These are phyloP conservation scores for Campaea margaritaria DNA, from an alignment of 2,888 invertebrate species.

Conservation along the genomic window DNA sequence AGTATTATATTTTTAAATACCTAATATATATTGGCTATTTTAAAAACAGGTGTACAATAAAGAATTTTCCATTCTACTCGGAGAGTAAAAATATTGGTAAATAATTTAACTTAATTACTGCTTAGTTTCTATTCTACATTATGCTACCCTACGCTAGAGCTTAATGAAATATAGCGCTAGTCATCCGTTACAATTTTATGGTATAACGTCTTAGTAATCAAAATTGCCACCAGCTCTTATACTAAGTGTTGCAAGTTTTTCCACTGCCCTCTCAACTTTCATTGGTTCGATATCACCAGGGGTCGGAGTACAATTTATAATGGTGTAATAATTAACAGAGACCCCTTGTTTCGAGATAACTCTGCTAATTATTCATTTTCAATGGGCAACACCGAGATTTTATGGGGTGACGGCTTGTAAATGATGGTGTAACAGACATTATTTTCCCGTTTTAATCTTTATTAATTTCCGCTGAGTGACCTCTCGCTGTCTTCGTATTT, in stretches of 20 bases:
- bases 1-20: too few relatives aligned
- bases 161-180: neutral
- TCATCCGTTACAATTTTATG: neutral
- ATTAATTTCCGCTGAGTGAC: slow-evolving; percentile 28
- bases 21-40: neutral
- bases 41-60: too few relatives aligned
- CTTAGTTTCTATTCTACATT: too few relatives aligned
- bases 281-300: slow-evolving; percentile 69
- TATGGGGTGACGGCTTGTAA: slow-evolving; percentile 73
- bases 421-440: slow-evolving; percentile 52
- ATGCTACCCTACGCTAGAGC: neutral
- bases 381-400: slow-evolving; percentile 69
- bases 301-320: slow-evolving; percentile 75
- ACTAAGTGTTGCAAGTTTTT: slow-evolving; percentile 67
- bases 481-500: slow-evolving; percentile 6
- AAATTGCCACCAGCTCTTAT: slow-evolving; percentile 14
- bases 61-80: too few relatives aligned
- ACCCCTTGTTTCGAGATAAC: slow-evolving; percentile 73
- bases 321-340: slow-evolving; percentile 82
- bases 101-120: too few relatives aligned
- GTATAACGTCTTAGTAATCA: slow-evolving; percentile 5
- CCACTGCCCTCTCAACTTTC: slow-evolving; percentile 66
- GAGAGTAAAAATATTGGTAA: too few relatives aligned
- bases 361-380: slow-evolving; percentile 77
- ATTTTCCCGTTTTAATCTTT: slow-evolving; percentile 30